Percentiles rank a stretch among this genome's conserved stretches.
Conservation (phyloP, 2,888 invertebrate genomes). For the Escarpia spicata region DNA sequence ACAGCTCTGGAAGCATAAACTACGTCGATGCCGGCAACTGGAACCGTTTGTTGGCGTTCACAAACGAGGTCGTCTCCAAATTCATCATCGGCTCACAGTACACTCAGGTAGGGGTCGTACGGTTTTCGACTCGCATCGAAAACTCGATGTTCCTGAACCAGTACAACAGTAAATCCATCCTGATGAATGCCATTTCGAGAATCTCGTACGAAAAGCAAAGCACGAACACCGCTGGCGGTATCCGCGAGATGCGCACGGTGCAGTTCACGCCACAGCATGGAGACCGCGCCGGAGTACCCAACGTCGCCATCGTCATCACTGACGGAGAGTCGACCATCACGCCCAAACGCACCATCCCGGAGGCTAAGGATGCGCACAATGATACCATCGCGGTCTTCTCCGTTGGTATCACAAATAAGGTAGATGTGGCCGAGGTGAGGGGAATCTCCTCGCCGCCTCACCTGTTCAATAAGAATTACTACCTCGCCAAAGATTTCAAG, state of each 20-base stretch:
- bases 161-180: slow-evolving; percentile 18
- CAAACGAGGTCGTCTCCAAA: background rate
- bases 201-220: slow-evolving; percentile 34
- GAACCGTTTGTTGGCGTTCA: slow-evolving; percentile 19
- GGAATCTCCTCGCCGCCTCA: slow-evolving; percentile 32
- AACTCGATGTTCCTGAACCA: slow-evolving; percentile 31
- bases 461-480: slow-evolving; percentile 38
- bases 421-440: slow-evolving; percentile 28
- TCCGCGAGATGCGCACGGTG: slow-evolving; percentile 33
- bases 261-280: slow-evolving; percentile 28
- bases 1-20: slow-evolving; percentile 24
- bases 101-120: slow-evolving; percentile 19
- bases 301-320: slow-evolving; percentile 35
- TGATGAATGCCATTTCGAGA: slow-evolving; percentile 29
- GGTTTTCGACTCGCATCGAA: background rate
- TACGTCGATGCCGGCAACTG: slow-evolving; percentile 13
- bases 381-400: slow-evolving; percentile 26
- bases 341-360: slow-evolving; percentile 8
- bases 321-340: slow-evolving; percentile 27
- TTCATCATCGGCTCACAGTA: background rate
- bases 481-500: slow-evolving; percentile 39
- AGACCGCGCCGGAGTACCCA: slow-evolving; percentile 23
- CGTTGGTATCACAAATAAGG: slow-evolving; percentile 28
- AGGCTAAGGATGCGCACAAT: slow-evolving; percentile 25
- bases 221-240: slow-evolving; percentile 39